Evolutionary conservation across 2,797 vertebrate species (phyloP), one percentile per base, ranked within the genome.

Genomic region (Mus spretus): DNA sequence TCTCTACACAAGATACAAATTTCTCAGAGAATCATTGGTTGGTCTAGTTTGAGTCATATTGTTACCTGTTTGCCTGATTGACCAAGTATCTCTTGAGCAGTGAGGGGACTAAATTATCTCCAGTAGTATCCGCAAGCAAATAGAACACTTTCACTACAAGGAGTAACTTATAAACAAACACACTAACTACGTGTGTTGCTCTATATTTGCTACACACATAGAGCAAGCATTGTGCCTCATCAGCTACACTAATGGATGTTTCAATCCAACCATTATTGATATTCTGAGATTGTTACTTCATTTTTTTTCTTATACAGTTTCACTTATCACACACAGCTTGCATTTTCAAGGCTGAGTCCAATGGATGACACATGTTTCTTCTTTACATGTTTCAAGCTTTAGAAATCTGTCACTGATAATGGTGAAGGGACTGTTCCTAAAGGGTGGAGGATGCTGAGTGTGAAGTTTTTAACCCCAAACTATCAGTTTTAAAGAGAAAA

Each of bases 311-410:
- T 81, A 89, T 31, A 34, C 53, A 86, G 77, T n/a, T 79, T 96
- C 72, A 88, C 72, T 88, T 86, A 40, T 72, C 40, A 37, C 24
- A 74, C 12, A 80, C 90, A 44, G 65, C 96, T 87, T 91, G n/a
- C 89, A 57, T 94, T 95, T 96, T 94, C 77, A 77, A 93, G 57
- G 3, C 26, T 95, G 1, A 37, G n/a, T 85, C 50, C 59, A 44
- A 93, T 94, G 88, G 86, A 86, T 96, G 95, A 81, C 50, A 89
- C 31, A 50, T 17, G 11, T 74, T 82, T 31, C 34, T 92, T 82
- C 55, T 55, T 77, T 80, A 44, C 14, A 34, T 50, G 34, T 55
- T 91, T 79, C 83, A 84, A 93, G 44, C 55, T 75, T 63, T 89
- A n/a, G 17, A 89, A 85, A 57, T 78, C 78, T 93, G 44, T 67